A percentile compares a stretch with the other conserved stretches of the same genome.
Evolutionary conservation across 2,113 vertebrate genomes (phyloP).

Genomic region (Crotalus horridus): DNA sequence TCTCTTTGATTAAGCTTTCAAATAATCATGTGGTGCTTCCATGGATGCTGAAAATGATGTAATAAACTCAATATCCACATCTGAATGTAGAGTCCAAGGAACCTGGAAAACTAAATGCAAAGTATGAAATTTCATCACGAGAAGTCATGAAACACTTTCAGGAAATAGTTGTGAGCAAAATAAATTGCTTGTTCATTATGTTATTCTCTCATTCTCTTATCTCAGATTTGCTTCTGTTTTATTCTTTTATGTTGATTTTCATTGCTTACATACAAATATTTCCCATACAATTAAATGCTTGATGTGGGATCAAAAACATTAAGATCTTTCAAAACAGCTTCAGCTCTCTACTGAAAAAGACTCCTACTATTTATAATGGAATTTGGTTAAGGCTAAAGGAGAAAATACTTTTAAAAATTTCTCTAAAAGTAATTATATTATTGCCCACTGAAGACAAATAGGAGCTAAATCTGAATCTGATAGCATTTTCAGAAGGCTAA

Average conservation of each 20-base stretch:
- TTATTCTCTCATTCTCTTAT: not conserved
- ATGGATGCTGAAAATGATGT: not conserved
- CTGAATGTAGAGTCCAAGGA: not conserved
- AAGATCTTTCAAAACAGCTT: conserved; percentile 1
- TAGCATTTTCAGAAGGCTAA: not conserved
- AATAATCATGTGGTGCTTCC: not conserved
- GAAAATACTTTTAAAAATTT: not conserved
- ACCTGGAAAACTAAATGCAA: not conserved
- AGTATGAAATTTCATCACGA: conserved; percentile 16
- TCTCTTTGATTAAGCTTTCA: not conserved
- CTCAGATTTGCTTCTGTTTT: not conserved
- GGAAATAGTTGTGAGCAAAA: not conserved
- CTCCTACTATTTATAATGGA: not conserved
- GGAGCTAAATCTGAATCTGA: not conserved
- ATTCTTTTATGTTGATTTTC: not conserved
- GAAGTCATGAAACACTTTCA: not conserved
- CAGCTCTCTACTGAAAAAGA: conserved; percentile 10
- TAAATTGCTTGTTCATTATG: conserved; percentile 35
- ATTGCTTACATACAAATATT: not conserved
- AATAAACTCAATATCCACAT: not conserved
- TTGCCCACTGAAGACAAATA: not conserved
- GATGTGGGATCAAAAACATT: not conserved
- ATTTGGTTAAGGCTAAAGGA: not conserved
- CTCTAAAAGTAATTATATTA: not conserved
- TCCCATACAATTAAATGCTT: conserved; percentile 9